Percentiles rank a stretch among this genome's conserved stretches.
Evolutionary conservation across 2,797 vertebrate species (phyloP).

Genomic region (Crocidura indochinensis): DNA sequence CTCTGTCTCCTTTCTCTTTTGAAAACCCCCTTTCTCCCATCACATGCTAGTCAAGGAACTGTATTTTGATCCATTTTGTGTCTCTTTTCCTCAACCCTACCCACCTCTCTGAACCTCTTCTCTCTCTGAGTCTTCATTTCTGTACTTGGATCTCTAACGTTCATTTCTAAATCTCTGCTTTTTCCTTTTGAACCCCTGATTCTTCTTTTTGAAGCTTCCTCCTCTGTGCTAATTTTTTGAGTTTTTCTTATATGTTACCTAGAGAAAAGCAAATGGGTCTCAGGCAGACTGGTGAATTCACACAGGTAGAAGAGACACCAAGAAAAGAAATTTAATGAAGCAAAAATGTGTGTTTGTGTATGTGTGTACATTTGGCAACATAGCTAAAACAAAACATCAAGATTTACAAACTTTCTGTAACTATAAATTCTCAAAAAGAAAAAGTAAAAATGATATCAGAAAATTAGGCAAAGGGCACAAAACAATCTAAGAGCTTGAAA

Average conservation of each 20-base stretch:
- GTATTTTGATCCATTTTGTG: too few species aligned
- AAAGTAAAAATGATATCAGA: not conserved
- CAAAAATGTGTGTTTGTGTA: not conserved
- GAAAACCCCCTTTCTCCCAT: not conserved
- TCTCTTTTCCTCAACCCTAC: not conserved
- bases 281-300: slow-evolving; percentile 25
- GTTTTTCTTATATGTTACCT: slow-evolving; percentile 53
- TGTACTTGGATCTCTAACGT: too few species aligned
- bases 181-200: not conserved
- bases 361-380: too few species aligned
- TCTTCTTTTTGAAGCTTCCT: not conserved
- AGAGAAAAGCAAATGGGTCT: not conserved
- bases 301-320: not conserved
- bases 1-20: not conserved
- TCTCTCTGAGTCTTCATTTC: too few species aligned
- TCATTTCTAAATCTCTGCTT: not conserved
- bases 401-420: not conserved
- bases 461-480: not conserved
- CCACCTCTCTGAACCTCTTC: not conserved
- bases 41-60: too few species aligned
- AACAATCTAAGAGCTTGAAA: not conserved
- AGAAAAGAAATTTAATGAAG: not conserved
- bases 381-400: not conserved
- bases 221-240: not conserved
- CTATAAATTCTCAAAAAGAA: not conserved